These are phyloP conservation scores for Triplophysa dalaica DNA, from an alignment of 2,113 vertebrate species.

Conservation along the genomic window DNA sequence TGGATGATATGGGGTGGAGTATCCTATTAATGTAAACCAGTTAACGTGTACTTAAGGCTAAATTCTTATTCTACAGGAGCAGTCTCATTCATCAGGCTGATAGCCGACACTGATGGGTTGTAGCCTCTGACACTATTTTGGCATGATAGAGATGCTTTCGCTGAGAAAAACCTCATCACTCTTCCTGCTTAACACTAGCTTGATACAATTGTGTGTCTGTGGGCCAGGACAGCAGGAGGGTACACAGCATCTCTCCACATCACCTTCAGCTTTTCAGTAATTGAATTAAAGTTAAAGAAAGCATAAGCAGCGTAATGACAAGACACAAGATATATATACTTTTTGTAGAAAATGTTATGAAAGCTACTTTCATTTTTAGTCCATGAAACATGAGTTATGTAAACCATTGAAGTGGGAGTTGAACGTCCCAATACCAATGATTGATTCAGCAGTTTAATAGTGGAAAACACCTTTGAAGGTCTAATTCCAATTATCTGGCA, in stretches of 20 bases:
- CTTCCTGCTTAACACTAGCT: slow-evolving; percentile 38
- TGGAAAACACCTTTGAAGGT: slow-evolving; percentile 43
- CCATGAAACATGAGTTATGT: slow-evolving; percentile 43
- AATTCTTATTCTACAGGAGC: neutral
- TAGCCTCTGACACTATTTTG: slow-evolving; percentile 45
- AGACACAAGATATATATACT: neutral
- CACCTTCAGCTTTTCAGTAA: slow-evolving; percentile 8
- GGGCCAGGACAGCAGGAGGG: slow-evolving; percentile 6
- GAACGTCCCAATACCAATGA: slow-evolving; percentile 56
- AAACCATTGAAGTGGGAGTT: slow-evolving; percentile 57
- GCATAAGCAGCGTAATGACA: slow-evolving; percentile 17
- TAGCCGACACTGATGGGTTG: slow-evolving; percentile 53
- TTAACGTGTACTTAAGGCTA: neutral
- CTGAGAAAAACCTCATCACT: slow-evolving; percentile 39
- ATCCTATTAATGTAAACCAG: neutral
- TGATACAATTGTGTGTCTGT: slow-evolving; percentile 27
- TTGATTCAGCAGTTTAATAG: slow-evolving; percentile 44
- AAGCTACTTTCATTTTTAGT: slow-evolving; percentile 42
- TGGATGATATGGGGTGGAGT: too few species aligned
- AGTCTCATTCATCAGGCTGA: slow-evolving; percentile 35
- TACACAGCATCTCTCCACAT: neutral
- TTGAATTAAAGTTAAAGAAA: neutral
- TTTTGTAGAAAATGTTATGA: neutral
- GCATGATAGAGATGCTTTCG: slow-evolving; percentile 38
- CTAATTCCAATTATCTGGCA: slow-evolving; percentile 54